Evolutionary conservation across 2,888 invertebrate genomes (phyloP).

Genomic region (Glomeris marginata): DNA sequence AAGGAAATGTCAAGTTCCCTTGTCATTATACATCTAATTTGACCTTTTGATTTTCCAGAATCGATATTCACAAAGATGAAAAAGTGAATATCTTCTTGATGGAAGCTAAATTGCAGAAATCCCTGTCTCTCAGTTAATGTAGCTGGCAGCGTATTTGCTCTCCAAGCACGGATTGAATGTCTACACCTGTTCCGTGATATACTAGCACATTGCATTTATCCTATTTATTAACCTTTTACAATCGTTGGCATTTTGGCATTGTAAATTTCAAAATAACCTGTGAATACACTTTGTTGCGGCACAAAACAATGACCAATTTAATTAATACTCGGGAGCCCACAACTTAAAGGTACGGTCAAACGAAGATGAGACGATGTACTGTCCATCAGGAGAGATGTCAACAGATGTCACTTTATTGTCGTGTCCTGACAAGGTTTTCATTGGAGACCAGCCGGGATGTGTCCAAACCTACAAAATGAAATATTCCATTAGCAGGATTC

Average conservation of each 20-base stretch:
- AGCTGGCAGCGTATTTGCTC: too few relatives aligned
- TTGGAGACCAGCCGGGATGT: slow-evolving; percentile 89
- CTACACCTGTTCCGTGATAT: too few relatives aligned
- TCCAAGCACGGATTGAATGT: too few relatives aligned
- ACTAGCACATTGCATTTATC: too few relatives aligned
- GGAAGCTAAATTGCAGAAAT: neutral
- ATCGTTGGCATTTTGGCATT: too few relatives aligned
- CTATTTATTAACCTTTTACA: too few relatives aligned
- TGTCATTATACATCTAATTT: too few relatives aligned
- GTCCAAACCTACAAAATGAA: slow-evolving; percentile 58
- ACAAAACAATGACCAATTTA: neutral
- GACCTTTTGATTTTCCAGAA: neutral
- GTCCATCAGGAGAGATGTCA: slow-evolving; percentile 76
- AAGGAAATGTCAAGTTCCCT: too few relatives aligned
- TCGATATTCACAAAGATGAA: slow-evolving; percentile 2
- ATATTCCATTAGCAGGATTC: neutral
- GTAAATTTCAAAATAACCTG: too few relatives aligned
- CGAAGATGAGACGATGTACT: slow-evolving; percentile 81
- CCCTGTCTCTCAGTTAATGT: too few relatives aligned
- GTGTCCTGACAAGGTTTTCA: slow-evolving; percentile 88
- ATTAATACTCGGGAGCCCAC: slow-evolving; percentile 60
- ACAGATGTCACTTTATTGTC: slow-evolving; percentile 93
- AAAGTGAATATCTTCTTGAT: slow-evolving; percentile 8
- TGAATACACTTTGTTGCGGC: too few relatives aligned
- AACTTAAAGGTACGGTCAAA: slow-evolving; percentile 95